phyloP scores from a whole-genome alignment of 2,888 invertebrate genomes.

The Tetragonisca angustula region DNA sequence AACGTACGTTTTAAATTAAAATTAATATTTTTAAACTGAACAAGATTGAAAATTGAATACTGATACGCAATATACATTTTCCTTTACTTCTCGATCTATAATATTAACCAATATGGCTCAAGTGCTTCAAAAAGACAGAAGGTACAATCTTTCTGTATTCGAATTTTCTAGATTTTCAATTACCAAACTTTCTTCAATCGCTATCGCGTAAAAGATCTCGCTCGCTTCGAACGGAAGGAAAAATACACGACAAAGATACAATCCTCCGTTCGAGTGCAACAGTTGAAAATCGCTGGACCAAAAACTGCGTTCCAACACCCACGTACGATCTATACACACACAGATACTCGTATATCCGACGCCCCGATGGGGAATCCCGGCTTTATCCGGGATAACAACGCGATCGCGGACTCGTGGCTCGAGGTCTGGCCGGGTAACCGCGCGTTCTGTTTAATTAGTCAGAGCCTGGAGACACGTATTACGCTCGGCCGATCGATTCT shows the following conservation, averaged over 20 bases:
- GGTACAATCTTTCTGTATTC: no score
- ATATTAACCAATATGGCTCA: neutral
- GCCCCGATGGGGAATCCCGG: neutral
- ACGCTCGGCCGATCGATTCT: slow-evolving; percentile 50
- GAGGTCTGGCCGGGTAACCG: slow-evolving; percentile 35
- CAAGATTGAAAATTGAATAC: no score
- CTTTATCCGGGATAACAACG: slow-evolving; percentile 23
- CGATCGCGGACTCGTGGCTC: slow-evolving; percentile 34
- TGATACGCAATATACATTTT: neutral
- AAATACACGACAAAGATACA: neutral
- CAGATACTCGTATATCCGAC: no score
- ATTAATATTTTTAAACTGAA: no score
- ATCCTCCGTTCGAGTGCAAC: neutral
- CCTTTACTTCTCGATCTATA: neutral
- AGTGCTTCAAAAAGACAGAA: no score
- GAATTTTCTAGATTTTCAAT: no score
- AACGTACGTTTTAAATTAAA: no score
- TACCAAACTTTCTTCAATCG: no score
- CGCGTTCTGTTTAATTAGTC: slow-evolving; percentile 41
- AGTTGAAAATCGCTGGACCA: no score
- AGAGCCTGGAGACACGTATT: slow-evolving; percentile 20
- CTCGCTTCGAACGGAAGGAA: neutral
- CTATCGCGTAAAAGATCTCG: no score
- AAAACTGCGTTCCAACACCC: no score
- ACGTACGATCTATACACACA: no score